phyloP scores from a whole-genome alignment of 2,888 invertebrate species.

The Galerucella nymphaeae region DNA sequence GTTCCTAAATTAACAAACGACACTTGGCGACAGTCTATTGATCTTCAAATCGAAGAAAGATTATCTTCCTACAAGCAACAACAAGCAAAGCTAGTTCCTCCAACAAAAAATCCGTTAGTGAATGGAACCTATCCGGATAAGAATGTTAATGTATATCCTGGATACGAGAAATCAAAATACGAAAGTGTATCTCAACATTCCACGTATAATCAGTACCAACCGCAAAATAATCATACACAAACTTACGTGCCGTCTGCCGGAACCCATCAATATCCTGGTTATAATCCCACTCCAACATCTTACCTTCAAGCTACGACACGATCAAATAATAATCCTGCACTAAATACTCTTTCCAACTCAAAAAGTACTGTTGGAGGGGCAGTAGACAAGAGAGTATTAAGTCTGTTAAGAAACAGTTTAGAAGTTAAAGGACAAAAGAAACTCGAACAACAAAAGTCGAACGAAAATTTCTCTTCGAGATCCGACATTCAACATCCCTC shows the following conservation, averaged over 20 bases:
- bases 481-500: slow-evolving; percentile 62
- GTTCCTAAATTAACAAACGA: slow-evolving; percentile 65
- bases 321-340: slow-evolving; percentile 54
- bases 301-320: slow-evolving; percentile 52
- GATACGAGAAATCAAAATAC: slow-evolving; percentile 56
- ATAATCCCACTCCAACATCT: slow-evolving; percentile 49
- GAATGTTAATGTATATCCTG: slow-evolving; percentile 49
- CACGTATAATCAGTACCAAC: slow-evolving; percentile 51
- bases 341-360: slow-evolving; percentile 47
- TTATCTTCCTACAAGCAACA: slow-evolving; percentile 63
- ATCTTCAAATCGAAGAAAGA: slow-evolving; percentile 69
- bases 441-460: slow-evolving; percentile 60
- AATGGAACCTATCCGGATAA: slow-evolving; percentile 49
- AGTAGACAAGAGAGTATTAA: slow-evolving; percentile 78
- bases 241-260: slow-evolving; percentile 60
- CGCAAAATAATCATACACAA: slow-evolving; percentile 56
- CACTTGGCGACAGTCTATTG: slow-evolving; percentile 68
- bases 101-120: slow-evolving; percentile 23
- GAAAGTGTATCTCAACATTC: slow-evolving; percentile 45
- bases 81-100: slow-evolving; percentile 45
- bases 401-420: slow-evolving; percentile 77
- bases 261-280: slow-evolving; percentile 58
- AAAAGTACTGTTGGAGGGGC: slow-evolving; percentile 64
- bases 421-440: slow-evolving; percentile 70
- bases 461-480: slow-evolving; percentile 51